Evolutionary conservation across 2,888 invertebrate species (phyloP), one percentile per base, ranked within the genome.

Genomic region (Caenorhabditis sp.): DNA sequence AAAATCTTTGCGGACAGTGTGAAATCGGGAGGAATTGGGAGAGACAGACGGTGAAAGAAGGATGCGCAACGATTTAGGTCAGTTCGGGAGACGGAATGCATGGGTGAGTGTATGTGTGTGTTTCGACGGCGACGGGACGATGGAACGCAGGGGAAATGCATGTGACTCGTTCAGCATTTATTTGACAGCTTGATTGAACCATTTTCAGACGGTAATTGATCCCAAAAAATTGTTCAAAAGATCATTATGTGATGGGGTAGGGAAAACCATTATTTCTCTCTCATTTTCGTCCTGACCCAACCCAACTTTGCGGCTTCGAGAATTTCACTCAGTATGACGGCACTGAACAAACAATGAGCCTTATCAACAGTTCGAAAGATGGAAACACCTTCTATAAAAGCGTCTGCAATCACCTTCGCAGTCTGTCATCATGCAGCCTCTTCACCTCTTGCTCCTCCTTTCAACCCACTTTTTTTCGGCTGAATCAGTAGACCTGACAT

Each of bases 51-150:
- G 9, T 8, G 69, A 68, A 32, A 56, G 62, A 56, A 50, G 61
- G 77, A 77, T 76, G 76, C 67, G 76, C 53, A 20, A 11, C 44
- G 67, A 76, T 76, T 67, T 76, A 61, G 76, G 76, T 76, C 76
- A 76, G 65, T 65, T 58, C 28, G 61, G 60, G 18, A 37, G 15
- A n/a, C 24, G 24, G 24, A 64, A 44, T 15, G 9, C 62, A 40
- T 40, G 53, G n/a, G n/a, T n/a, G n/a, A n/a, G n/a, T n/a, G n/a
- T n/a, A n/a, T n/a, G n/a, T n/a, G n/a, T n/a, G n/a, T n/a, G n/a
- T n/a, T 62, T 61, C 32, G 37, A 11, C 44, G 64, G 18, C 8
- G 62, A 4, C 20, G 9, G 28, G 47, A 15, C 28, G n/a, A 18
- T 37, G 6, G 26, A 28, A 68, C 24, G 44, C 32, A 51, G 50